Base-by-base conservation (phyloP, 2,797 vertebrate species). In the Steatocranus sp. region DNA sequence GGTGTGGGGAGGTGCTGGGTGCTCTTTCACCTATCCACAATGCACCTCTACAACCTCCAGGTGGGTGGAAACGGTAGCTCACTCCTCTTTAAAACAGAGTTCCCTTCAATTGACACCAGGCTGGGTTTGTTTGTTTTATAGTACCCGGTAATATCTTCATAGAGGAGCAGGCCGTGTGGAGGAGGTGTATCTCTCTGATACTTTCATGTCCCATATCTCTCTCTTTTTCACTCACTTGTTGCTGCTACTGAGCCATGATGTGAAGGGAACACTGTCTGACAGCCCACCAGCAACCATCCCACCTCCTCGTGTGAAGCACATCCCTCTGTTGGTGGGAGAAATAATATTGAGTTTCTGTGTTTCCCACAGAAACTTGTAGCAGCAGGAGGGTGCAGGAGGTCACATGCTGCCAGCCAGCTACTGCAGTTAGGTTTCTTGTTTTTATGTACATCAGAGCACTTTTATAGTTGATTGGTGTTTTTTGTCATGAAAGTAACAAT, bases 301-400 rank as follows among this genome's bases (percentile, higher is more conserved):
- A 66, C 56, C 88, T 83, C 81, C 82, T 68, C 20, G 30, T 54
- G 63, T 82, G 83, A 80, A 84, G 82, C 63, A 75, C 88, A 88
- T 92, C 90, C 75, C 87, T 82, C 87, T 77, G 54, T 82, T 82
- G 87, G 88, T 86, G 92, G 87, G 86, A 93, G 88, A 80, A 93
- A 93, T 86, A 95, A 94, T 91, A 93, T 88, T 89, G 86, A 85
- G 87, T 91, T 93, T 93, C 89, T 86, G 61, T 34, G 82, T 94
- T 95, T 93, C 93, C 94, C 94, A 94, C 88, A 92, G 90, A 91
- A 90, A 74, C 38, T 83, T 25, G 11, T 61, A 75, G 58, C 50
- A 2, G 75, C 12, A 11, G 81, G 82, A 78, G n/a, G 3, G 63
- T 61, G 76, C 34, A 48, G 87, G 78, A 85, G 89, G 85, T 93